phyloP scores from a whole-genome alignment of 2,888 invertebrate species.

The Plusia festucae region DNA sequence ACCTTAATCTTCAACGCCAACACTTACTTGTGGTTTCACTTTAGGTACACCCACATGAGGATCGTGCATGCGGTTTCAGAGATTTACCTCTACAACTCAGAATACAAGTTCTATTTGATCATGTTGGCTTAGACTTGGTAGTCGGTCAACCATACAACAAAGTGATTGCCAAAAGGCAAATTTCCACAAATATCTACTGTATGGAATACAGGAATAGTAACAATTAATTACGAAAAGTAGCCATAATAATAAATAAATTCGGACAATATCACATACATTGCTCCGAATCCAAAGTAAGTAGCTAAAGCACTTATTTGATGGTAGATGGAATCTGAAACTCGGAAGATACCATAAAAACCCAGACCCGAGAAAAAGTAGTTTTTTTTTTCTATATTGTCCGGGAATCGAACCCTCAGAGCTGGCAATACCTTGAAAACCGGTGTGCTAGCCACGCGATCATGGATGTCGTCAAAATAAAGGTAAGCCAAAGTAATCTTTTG shows the following conservation, averaged over 20 bases:
- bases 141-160: conserved; percentile 9
- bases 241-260: too few species aligned
- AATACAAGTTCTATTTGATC: conserved; percentile 19
- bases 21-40: conserved; percentile 20
- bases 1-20: conserved; percentile 12
- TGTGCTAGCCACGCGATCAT: not conserved
- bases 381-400: too few species aligned
- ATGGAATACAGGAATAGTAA: not conserved
- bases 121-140: conserved; percentile 18
- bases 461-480: not conserved
- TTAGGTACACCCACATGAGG: not conserved
- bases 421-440: too few species aligned
- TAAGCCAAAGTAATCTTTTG: too few species aligned
- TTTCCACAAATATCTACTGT: not conserved
- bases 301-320: too few species aligned
- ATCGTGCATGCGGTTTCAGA: conserved; percentile 17
- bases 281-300: too few species aligned
- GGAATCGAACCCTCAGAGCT: too few species aligned
- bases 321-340: too few species aligned
- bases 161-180: conserved; percentile 1
- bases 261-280: too few species aligned
- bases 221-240: not conserved
- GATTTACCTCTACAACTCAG: conserved; percentile 24
- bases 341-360: too few species aligned
- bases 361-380: too few species aligned